phyloP scores from a whole-genome alignment of 1,140 invertebrate genomes.

The Drosophila kurseongensis region DNA sequence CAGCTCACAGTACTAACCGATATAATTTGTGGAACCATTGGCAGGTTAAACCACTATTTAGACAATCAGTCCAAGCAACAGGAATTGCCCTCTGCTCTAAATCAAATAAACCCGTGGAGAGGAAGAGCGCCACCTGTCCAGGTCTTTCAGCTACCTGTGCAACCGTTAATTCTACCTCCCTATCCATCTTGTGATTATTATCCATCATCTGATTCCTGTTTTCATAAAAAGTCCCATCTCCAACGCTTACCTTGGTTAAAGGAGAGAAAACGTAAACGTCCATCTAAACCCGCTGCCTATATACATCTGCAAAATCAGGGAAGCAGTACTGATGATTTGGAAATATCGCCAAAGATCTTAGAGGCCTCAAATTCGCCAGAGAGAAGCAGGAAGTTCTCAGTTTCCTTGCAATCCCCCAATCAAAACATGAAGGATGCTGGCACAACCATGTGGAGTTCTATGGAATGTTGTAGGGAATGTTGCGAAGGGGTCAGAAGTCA shows the following conservation, averaged over 20 bases:
- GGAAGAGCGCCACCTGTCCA: slow-evolving; percentile 3
- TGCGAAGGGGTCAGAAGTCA: background rate
- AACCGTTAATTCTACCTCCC: slow-evolving; percentile 40
- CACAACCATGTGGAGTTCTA: slow-evolving; percentile 70
- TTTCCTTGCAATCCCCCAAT: background rate
- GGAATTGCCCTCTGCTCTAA: background rate
- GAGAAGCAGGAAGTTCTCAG: slow-evolving; percentile 3
- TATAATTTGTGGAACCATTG: slow-evolving; percentile 45
- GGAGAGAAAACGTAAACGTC: slow-evolving; percentile 30
- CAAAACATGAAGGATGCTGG: slow-evolving; percentile 28
- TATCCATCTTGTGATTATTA: background rate
- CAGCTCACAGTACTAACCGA: slow-evolving; percentile 23
- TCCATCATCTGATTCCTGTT: background rate
- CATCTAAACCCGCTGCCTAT: background rate
- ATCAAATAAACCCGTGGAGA: background rate
- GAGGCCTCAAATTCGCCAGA: background rate
- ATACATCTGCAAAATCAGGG: slow-evolving; percentile 20
- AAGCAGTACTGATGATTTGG: slow-evolving; percentile 33
- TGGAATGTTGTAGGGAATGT: slow-evolving; percentile 11
- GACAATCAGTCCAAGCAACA: slow-evolving; percentile 1
- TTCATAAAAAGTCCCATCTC: background rate
- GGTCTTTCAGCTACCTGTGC: slow-evolving; percentile 38
- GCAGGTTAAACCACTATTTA: slow-evolving; percentile 42
- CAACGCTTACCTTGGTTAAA: slow-evolving; percentile 5
- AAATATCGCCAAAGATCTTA: slow-evolving; percentile 10